These are phyloP conservation scores for Porites rus DNA, from an alignment of 92 coral and sea anemone species.

Conservation along the genomic window DNA sequence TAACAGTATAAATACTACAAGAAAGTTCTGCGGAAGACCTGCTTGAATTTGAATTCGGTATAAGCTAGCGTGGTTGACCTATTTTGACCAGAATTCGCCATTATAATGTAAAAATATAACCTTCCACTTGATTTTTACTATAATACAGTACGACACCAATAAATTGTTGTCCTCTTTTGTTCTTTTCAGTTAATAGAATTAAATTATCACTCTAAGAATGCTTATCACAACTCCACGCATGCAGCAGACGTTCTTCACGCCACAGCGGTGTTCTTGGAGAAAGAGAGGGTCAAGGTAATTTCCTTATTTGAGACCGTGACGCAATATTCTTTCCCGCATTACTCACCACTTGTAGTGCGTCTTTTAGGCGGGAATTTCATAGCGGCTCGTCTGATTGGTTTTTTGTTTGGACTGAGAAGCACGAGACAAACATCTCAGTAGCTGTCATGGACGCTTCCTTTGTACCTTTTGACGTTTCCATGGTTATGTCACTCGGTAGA, in stretches of 20 bases:
- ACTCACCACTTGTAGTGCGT: too few relatives aligned
- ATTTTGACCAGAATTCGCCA: too few relatives aligned
- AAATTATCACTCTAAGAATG: constrained; percentile 93
- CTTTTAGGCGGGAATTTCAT: too few relatives aligned
- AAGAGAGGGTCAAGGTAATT: constrained; percentile 95
- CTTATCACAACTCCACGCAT: constrained; percentile 98
- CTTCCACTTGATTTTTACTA: neutral
- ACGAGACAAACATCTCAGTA: too few relatives aligned
- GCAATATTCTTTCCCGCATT: neutral
- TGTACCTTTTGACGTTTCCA: too few relatives aligned
- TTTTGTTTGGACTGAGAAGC: too few relatives aligned
- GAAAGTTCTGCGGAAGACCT: neutral
- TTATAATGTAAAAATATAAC: too few relatives aligned
- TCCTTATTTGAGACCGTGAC: neutral
- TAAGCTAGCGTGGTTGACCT: too few relatives aligned
- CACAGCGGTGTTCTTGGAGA: constrained; percentile 93
- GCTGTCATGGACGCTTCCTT: too few relatives aligned
- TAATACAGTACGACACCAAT: neutral
- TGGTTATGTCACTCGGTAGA: too few relatives aligned
- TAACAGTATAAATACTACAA: neutral
- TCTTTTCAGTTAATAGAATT: constrained; percentile 90
- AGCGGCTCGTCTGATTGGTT: too few relatives aligned
- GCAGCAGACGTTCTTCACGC: constrained; percentile 99
- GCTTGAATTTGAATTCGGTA: neutral
- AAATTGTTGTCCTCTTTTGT: neutral